Percentiles rank a stretch among this genome's conserved stretches.
Evolutionary conservation across 2,797 vertebrate genomes (phyloP).

Genomic region (Momotus momota): DNA sequence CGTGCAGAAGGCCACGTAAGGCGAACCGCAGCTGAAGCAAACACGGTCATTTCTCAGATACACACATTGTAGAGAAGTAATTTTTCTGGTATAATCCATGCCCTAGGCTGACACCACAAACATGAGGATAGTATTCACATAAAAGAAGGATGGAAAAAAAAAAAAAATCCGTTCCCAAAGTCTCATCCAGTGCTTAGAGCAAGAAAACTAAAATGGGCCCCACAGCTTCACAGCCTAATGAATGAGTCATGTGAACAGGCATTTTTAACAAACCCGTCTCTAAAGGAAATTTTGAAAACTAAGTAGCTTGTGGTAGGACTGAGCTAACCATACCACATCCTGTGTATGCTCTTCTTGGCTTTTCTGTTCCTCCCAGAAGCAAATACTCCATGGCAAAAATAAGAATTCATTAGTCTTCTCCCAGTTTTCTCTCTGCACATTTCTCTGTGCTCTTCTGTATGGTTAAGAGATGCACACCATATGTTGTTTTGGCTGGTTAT

Average conservation of each 20-base stretch:
- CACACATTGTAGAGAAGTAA: not conserved
- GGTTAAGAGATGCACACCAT: not conserved
- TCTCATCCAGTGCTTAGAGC: not conserved
- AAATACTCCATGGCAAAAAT: not conserved
- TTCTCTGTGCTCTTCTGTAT: not conserved
- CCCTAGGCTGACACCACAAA: not conserved
- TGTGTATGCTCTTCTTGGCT: not conserved
- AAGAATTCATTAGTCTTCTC: not conserved
- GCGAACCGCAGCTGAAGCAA: not conserved
- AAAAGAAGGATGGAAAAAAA: not conserved
- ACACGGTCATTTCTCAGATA: not conserved
- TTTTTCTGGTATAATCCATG: not conserved
- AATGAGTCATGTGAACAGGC: conserved; percentile 1
- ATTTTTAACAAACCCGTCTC: not conserved
- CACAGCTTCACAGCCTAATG: not conserved
- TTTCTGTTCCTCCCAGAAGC: not conserved
- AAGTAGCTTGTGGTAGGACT: not conserved
- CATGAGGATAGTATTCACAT: not conserved
- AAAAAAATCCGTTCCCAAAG: not conserved
- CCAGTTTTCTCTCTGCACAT: not conserved
- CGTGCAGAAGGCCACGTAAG: accelerated
- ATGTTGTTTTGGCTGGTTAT: not conserved
- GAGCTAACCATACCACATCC: not conserved
- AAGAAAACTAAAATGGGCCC: not conserved
- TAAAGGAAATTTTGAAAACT: conserved; percentile 23